phyloP scores from a whole-genome alignment of 1,140 invertebrate species.

The Sitophilus oryzae region DNA sequence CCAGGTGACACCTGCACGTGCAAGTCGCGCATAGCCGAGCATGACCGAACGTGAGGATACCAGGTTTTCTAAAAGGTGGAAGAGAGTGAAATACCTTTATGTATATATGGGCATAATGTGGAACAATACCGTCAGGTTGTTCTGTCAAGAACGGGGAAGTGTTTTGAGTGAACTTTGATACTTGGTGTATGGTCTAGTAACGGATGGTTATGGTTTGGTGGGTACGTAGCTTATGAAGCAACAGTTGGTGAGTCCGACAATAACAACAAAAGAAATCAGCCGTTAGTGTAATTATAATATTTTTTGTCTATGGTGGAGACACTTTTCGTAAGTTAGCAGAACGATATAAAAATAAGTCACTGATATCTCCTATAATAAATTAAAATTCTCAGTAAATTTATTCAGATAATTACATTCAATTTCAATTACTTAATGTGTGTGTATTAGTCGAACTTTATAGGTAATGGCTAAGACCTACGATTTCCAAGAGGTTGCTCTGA shows the following conservation, averaged over 20 bases:
- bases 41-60: background rate
- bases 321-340: no score
- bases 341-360: no score
- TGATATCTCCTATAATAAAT: no score
- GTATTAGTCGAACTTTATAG: no score
- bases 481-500: no score
- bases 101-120: background rate
- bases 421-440: no score
- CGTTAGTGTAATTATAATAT: no score
- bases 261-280: background rate
- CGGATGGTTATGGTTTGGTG: background rate
- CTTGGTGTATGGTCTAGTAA: background rate
- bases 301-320: no score
- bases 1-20: slow-evolving; percentile 3
- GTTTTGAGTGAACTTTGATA: background rate
- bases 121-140: background rate
- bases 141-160: no score
- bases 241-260: background rate
- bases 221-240: background rate
- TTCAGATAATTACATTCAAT: no score
- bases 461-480: no score
- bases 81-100: background rate
- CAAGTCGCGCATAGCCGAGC: background rate
- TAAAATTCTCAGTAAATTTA: no score
- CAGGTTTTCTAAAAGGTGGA: background rate